Percentiles rank a stretch among this genome's conserved stretches.
Conservation (phyloP, 2,113 vertebrate species). For the Lampris megalopsis region DNA sequence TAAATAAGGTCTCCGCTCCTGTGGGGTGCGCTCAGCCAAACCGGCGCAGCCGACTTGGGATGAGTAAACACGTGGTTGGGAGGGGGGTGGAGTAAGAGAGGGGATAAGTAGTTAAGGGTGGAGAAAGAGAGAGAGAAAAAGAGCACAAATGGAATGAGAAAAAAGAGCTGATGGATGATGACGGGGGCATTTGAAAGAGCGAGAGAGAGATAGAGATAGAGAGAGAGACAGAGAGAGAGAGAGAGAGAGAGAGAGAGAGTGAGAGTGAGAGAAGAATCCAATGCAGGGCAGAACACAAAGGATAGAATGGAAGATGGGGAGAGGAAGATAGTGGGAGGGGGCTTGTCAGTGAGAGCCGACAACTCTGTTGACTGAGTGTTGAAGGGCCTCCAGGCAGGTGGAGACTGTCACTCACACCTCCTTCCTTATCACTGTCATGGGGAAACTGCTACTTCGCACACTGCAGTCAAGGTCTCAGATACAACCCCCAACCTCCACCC, state of each 20-base stretch:
- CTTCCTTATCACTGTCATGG: constrained; percentile 51
- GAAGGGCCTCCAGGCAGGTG: constrained; percentile 61
- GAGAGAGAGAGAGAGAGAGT: constrained; percentile 54
- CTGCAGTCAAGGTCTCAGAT: constrained; percentile 33
- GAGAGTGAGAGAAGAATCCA: constrained; percentile 49
- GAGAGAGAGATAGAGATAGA: constrained; percentile 25
- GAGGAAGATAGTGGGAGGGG: constrained; percentile 14
- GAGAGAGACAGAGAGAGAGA: constrained; percentile 47
- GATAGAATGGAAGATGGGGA: constrained; percentile 28
- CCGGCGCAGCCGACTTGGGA: constrained; percentile 66
- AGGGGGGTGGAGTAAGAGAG: constrained; percentile 8
- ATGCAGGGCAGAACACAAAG: constrained; percentile 10
- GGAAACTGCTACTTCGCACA: constrained; percentile 46
- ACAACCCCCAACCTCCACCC: background rate
- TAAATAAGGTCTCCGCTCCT: constrained; percentile 74
- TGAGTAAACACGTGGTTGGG: constrained; percentile 62
- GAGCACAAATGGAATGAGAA: constrained; percentile 32
- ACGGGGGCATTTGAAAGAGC: no score
- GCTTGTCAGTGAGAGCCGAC: constrained; percentile 51
- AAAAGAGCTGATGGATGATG: constrained; percentile 34
- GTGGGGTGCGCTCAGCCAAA: constrained; percentile 46
- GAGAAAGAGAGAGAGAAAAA: constrained; percentile 15
- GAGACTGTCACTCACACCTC: constrained; percentile 58
- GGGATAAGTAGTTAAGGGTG: background rate
- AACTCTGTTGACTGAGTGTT: constrained; percentile 49